A percentile compares a stretch with the other conserved stretches of the same genome.
Evolutionary conservation across 1,140 invertebrate genomes (phyloP).

Genomic region (Neomicropteryx cornuta): DNA sequence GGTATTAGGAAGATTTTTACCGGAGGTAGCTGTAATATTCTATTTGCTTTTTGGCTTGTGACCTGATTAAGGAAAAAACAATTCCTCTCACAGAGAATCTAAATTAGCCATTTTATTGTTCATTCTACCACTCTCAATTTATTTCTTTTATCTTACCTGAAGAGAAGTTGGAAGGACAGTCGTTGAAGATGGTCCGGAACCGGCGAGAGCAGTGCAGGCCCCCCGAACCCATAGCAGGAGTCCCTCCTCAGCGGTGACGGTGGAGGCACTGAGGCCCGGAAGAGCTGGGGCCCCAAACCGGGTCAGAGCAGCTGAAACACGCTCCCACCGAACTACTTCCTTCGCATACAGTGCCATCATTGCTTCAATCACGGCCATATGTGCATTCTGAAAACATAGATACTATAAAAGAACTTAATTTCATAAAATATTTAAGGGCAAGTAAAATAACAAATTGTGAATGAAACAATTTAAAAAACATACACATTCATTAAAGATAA

Average conservation of each 20-base stretch:
- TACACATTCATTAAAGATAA: neutral
- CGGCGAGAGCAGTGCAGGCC: slow-evolving; percentile 58
- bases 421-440: too few species aligned
- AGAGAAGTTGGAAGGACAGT: neutral
- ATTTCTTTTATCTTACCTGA: too few species aligned
- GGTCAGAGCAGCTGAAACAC: slow-evolving; percentile 74
- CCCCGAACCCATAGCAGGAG: slow-evolving; percentile 88
- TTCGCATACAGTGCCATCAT: slow-evolving; percentile 92
- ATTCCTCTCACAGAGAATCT: too few species aligned
- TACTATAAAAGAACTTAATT: too few species aligned
- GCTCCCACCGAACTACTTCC: slow-evolving; percentile 83
- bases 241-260: slow-evolving; percentile 72
- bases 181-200: neutral
- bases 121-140: too few species aligned
- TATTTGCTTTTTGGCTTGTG: too few species aligned
- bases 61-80: too few species aligned
- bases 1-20: too few species aligned
- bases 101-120: too few species aligned
- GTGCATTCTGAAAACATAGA: slow-evolving; percentile 62
- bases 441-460: too few species aligned
- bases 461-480: neutral
- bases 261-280: slow-evolving; percentile 34
- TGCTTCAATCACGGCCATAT: slow-evolving; percentile 94
- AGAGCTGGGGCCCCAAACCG: slow-evolving; percentile 42
- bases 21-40: too few species aligned